Conservation (phyloP, 1,140 invertebrate genomes). For the Drosophila sp. region DNA sequence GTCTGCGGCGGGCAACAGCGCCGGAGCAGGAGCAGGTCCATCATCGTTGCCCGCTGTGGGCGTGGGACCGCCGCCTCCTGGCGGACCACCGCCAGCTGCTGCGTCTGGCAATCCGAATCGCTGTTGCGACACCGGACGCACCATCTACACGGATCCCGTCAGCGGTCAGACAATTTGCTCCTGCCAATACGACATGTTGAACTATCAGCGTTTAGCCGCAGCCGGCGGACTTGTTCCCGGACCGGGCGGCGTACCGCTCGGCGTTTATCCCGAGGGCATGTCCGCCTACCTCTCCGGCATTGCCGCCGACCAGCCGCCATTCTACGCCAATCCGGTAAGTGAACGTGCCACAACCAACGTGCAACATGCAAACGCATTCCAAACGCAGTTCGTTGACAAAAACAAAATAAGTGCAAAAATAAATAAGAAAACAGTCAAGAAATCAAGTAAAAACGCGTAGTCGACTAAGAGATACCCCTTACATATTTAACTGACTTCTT, state of each 20-base stretch:
- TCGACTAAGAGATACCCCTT: no score
- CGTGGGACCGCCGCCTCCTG: slow-evolving; percentile 57
- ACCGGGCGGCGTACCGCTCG: slow-evolving; percentile 87
- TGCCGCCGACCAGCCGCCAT: slow-evolving; percentile 91
- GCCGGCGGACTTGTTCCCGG: slow-evolving; percentile 86
- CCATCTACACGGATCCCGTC: slow-evolving; percentile 95
- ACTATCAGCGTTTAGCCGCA: slow-evolving; percentile 91
- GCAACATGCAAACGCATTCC: not conserved
- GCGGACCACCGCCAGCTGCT: slow-evolving; percentile 61
- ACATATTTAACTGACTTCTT: no score
- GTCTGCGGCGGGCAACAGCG: slow-evolving; percentile 69
- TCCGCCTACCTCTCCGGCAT: slow-evolving; percentile 92
- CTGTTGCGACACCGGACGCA: slow-evolving; percentile 96
- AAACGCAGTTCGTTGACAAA: not conserved
- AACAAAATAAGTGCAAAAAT: not conserved
- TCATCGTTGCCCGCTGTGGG: slow-evolving; percentile 72
- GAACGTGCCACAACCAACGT: slow-evolving; percentile 8
- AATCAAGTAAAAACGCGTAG: no score
- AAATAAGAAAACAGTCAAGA: no score
- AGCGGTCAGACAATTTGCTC: slow-evolving; percentile 97
- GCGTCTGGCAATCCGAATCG: slow-evolving; percentile 84
- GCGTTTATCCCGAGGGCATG: slow-evolving; percentile 89
- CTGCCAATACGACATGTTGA: slow-evolving; percentile 93
- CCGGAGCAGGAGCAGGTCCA: slow-evolving; percentile 85
- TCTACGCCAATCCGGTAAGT: slow-evolving; percentile 93